Conservation (phyloP, 2,888 invertebrate species). For the Xylota segnis region DNA sequence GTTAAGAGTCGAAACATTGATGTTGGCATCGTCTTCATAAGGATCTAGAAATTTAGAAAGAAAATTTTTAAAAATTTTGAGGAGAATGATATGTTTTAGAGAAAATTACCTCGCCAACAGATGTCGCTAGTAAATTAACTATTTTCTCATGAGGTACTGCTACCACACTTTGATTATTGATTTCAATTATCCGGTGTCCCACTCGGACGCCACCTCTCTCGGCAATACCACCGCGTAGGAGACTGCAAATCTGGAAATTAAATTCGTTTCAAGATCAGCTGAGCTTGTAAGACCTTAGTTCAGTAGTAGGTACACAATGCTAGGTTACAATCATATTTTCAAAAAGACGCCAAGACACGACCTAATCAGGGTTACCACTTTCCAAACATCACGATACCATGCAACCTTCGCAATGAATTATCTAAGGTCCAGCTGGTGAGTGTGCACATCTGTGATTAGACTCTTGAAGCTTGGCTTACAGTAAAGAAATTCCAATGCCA, state of each 20-base stretch:
- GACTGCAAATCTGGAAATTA: slow-evolving; percentile 94
- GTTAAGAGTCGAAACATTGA: slow-evolving; percentile 99
- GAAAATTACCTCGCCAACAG: slow-evolving; percentile 95
- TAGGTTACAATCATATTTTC: no score
- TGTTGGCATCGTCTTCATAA: slow-evolving; percentile 99
- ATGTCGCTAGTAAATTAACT: slow-evolving; percentile 99
- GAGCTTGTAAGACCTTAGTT: no score
- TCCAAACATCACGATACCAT: no score
- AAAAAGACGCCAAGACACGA: no score
- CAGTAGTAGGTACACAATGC: no score
- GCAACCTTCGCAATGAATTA: no score
- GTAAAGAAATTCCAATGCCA: not conserved
- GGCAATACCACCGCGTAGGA: slow-evolving; percentile 98
- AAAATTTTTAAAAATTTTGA: slow-evolving; percentile 7
- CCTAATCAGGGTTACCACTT: no score
- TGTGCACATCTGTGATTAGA: no score
- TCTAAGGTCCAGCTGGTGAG: no score
- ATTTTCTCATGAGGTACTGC: slow-evolving; percentile 99
- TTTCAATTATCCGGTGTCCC: slow-evolving; percentile 99
- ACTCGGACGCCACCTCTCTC: slow-evolving; percentile 99
- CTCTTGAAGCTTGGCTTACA: no score
- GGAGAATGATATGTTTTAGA: slow-evolving; percentile 1
- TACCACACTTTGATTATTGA: slow-evolving; percentile 99
- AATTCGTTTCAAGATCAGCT: no score
- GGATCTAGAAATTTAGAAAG: slow-evolving; percentile 89